Percentiles rank a stretch among this genome's conserved stretches.
Evolutionary conservation across 2,888 invertebrate genomes (phyloP).

Genomic region (Limnephilus auricula): DNA sequence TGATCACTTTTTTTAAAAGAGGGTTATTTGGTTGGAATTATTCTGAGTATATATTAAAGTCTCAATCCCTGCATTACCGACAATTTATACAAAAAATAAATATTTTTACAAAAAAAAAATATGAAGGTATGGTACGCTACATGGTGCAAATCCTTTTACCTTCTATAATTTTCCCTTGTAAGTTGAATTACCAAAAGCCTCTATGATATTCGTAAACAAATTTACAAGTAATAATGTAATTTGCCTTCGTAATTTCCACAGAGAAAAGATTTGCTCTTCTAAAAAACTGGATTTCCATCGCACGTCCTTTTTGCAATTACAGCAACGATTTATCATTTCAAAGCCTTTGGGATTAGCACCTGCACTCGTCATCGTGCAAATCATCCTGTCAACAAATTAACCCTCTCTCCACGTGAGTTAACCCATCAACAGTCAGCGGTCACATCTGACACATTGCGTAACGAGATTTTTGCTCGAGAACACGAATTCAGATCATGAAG

Average conservation of each 20-base stretch:
- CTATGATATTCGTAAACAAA: background rate
- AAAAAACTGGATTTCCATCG: background rate
- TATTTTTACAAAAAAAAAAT: no score
- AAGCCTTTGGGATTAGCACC: background rate
- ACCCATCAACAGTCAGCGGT: background rate
- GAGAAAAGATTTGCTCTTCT: background rate
- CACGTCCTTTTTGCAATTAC: background rate
- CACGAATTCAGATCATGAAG: slow-evolving; percentile 36
- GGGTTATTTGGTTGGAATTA: no score
- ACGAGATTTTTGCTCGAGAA: slow-evolving; percentile 32
- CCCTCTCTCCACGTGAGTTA: background rate
- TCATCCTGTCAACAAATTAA: slow-evolving; percentile 6
- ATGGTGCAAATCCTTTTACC: background rate
- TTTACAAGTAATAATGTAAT: background rate
- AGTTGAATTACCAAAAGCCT: background rate
- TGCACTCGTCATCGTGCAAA: background rate
- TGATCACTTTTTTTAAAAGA: no score
- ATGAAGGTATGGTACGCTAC: no score
- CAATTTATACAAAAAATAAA: background rate
- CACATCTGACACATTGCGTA: slow-evolving; percentile 17
- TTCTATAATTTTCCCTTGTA: background rate
- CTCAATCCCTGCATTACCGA: no score
- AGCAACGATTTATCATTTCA: background rate
- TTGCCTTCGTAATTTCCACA: background rate
- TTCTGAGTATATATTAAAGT: no score